Conservation (phyloP, 2,888 invertebrate genomes). For the Heliconius ismenius region DNA sequence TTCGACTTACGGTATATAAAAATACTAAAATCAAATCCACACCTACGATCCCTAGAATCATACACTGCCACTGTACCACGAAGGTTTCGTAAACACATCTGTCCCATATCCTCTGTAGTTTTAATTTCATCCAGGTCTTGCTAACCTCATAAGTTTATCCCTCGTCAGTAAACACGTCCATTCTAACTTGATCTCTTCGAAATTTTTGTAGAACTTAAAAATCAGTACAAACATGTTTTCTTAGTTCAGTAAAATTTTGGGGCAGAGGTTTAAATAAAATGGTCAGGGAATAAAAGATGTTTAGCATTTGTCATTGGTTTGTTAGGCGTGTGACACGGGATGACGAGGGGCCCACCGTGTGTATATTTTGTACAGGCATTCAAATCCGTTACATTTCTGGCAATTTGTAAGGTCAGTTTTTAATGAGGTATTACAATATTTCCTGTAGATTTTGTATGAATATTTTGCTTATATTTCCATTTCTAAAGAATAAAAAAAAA, state of each 20-base stretch:
- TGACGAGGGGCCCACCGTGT: slow-evolving; percentile 51
- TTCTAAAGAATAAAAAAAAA: not conserved
- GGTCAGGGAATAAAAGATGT: slow-evolving; percentile 51
- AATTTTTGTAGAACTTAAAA: not conserved
- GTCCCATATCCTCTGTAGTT: slow-evolving; percentile 1
- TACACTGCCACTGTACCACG: not conserved
- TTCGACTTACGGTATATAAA: too few relatives aligned
- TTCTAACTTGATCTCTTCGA: not conserved
- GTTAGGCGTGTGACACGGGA: slow-evolving; percentile 63
- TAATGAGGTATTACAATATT: slow-evolving; percentile 33
- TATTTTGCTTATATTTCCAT: not conserved
- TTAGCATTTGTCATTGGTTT: slow-evolving; percentile 59
- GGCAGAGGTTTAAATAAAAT: slow-evolving; percentile 23
- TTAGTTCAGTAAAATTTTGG: not conserved
- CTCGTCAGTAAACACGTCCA: slow-evolving; percentile 14
- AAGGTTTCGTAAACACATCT: not conserved
- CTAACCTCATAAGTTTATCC: slow-evolving; percentile 8
- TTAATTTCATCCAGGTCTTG: slow-evolving; percentile 15
- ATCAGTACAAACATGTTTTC: not conserved
- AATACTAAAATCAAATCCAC: not conserved
- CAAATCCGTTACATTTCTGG: slow-evolving; percentile 48
- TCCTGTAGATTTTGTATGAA: not conserved
- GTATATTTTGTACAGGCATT: slow-evolving; percentile 48
- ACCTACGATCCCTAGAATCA: not conserved
- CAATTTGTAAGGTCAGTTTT: slow-evolving; percentile 39